phyloP scores from a whole-genome alignment of 1,140 invertebrate species.

The Conus betulinus region DNA sequence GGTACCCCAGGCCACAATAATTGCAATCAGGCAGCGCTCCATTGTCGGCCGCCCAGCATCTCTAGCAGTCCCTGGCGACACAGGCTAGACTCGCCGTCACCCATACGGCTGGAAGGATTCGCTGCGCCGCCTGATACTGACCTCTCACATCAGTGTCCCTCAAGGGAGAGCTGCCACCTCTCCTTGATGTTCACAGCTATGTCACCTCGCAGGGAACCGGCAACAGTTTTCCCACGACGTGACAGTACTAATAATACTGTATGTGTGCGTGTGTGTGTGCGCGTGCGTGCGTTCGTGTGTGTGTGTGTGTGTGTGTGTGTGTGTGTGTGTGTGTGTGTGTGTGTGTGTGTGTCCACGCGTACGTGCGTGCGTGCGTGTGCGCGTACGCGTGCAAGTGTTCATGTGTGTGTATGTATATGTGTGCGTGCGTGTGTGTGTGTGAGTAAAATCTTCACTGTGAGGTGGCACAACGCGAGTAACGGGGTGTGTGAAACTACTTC shows the following conservation, averaged over 20 bases:
- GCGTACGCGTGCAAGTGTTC: neutral
- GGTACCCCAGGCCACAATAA: too few relatives aligned
- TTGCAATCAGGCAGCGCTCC: too few relatives aligned
- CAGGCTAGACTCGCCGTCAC: too few relatives aligned
- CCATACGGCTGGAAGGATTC: too few relatives aligned
- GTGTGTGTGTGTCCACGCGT: neutral
- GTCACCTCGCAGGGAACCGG: neutral
- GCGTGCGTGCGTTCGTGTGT: neutral
- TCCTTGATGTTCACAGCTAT: too few relatives aligned
- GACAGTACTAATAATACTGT: neutral
- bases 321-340: neutral
- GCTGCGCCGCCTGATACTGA: too few relatives aligned
- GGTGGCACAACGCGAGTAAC: neutral
- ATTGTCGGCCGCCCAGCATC: too few relatives aligned
- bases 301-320: neutral
- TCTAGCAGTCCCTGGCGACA: too few relatives aligned
- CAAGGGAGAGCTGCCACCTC: too few relatives aligned
- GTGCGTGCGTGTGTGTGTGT: slow-evolving; percentile 24
- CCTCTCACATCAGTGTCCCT: too few relatives aligned
- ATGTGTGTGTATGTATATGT: neutral
- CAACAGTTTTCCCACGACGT: too few relatives aligned
- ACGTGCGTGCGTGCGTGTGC: neutral
- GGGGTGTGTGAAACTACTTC: neutral
- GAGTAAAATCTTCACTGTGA: neutral
- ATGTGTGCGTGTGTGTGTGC: neutral